Conservation (phyloP, 92 coral and sea anemone species). For the Hydrozoanthus gracilis region DNA sequence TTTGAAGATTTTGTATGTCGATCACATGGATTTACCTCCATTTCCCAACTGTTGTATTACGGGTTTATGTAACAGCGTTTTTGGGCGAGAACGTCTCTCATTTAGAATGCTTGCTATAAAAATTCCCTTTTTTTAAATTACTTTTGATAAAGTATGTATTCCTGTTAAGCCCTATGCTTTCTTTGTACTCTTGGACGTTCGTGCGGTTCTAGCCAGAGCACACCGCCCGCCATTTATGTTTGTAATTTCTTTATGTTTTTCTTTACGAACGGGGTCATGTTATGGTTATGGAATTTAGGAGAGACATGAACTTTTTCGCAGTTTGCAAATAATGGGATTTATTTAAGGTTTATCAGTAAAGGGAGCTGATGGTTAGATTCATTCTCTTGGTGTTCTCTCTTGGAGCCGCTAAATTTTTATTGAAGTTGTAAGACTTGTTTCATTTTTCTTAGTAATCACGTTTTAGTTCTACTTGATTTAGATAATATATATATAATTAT, state of each 20-base stretch:
- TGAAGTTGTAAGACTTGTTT: background rate
- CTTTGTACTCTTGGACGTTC: constrained; percentile 9
- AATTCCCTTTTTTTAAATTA: constrained; percentile 30
- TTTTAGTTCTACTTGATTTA: background rate
- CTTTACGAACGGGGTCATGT: no score
- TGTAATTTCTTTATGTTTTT: no score
- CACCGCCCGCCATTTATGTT: no score
- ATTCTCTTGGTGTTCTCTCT: background rate
- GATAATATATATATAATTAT: background rate
- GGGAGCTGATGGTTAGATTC: background rate
- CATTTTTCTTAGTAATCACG: background rate
- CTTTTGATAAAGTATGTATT: constrained; percentile 2
- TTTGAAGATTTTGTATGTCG: constrained; percentile 46
- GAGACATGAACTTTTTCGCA: no score
- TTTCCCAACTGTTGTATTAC: constrained; percentile 30
- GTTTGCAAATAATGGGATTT: background rate
- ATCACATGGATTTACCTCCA: constrained; percentile 52
- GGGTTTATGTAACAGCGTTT: constrained; percentile 51
- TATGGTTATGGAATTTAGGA: no score
- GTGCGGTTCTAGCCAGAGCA: background rate
- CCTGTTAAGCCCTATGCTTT: background rate
- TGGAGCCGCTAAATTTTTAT: background rate
- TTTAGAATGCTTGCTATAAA: constrained; percentile 64
- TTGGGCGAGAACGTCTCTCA: constrained; percentile 49
- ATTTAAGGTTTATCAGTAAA: background rate